Evolutionary conservation across 2,797 vertebrate genomes (phyloP), one percentile per base, ranked within the genome.

Genomic region (Tympanoctomys barrerae): DNA sequence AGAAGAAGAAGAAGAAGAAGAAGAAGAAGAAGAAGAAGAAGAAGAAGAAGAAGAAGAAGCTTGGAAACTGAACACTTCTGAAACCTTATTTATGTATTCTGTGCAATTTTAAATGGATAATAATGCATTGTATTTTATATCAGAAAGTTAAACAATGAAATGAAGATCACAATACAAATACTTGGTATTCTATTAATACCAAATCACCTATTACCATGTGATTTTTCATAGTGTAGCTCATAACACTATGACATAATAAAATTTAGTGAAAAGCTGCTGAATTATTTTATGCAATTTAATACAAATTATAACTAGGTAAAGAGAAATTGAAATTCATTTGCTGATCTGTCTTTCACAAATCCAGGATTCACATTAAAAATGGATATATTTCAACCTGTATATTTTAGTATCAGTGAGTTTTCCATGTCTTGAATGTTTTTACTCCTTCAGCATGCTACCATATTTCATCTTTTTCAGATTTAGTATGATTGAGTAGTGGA

Each of bases 361-460:
- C 61, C 26, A 82, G 78, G 70, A 46, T 61, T 75, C 57, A 87
- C 62, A 88, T 87, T 81, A 80, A 94, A 75, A 91, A 91, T 73
- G 22, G 24, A 61, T 54, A 62, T 39, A 71, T 91, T 61, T 33
- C 84, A 22, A 46, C 39, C 2, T 84, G 36, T 12, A 0, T 49
- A 81, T 71, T 82, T 80, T 86, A 92, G 90, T 70, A 24, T 49
- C 42, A 19, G 12, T 80, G 64, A 86, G 33, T 81, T 95, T 96
- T 95, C 62, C 21, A n/a, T 79, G 64, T 62, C 28, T 87, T 84
- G 57, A 57, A 46, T 90, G 54, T 84, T 90, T 93, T 92, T 49
- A 49, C 6, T 94, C 71, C 46, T 77, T 59, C 39, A 26, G 3
- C 12, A 36, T n/a, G 12, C 57, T 84, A 68, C 18, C 84, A 0